A percentile compares a stretch with the other conserved stretches of the same genome.
These are phyloP conservation scores for Julus scanicus DNA, from an alignment of 2,888 invertebrate genomes.

Conservation along the genomic window DNA sequence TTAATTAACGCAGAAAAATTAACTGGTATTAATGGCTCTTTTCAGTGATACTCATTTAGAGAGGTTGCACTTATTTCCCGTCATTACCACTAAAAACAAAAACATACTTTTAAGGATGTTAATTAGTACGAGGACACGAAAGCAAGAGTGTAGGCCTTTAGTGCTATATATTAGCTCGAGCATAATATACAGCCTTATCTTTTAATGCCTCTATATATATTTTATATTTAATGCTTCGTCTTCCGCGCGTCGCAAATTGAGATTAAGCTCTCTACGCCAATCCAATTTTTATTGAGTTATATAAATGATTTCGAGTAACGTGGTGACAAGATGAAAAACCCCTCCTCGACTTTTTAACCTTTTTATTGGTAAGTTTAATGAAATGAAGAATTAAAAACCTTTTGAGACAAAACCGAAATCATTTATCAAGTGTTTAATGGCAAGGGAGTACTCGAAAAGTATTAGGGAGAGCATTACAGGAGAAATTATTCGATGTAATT, in stretches of 20 bases:
- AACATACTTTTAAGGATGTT: constrained; percentile 47
- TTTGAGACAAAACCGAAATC: constrained; percentile 43
- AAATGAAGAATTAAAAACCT: constrained; percentile 45
- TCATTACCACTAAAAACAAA: constrained; percentile 43
- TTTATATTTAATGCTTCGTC: constrained; percentile 9
- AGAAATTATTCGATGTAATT: neutral
- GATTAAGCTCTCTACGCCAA: constrained; percentile 28
- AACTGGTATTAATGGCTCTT: constrained; percentile 43
- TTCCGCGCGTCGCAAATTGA: constrained; percentile 13
- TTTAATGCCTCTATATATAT: neutral
- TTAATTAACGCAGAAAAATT: constrained; percentile 45
- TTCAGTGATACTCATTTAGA: constrained; percentile 45
- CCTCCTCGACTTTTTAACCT: constrained; percentile 31
- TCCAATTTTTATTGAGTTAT: constrained; percentile 8
- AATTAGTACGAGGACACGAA: constrained; percentile 45
- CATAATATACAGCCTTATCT: neutral
- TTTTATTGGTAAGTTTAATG: constrained; percentile 16
- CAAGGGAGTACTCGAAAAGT: neutral
- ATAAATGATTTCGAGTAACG: constrained; percentile 10
- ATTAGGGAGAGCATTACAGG: neutral
- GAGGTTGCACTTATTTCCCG: constrained; percentile 47
- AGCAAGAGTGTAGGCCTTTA: neutral
- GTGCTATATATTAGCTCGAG: neutral
- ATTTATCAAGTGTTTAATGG: constrained; percentile 16
- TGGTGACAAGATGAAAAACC: constrained; percentile 26